These are phyloP conservation scores for Rissa tridactyla DNA, from an alignment of 2,113 vertebrate genomes.

Conservation along the genomic window DNA sequence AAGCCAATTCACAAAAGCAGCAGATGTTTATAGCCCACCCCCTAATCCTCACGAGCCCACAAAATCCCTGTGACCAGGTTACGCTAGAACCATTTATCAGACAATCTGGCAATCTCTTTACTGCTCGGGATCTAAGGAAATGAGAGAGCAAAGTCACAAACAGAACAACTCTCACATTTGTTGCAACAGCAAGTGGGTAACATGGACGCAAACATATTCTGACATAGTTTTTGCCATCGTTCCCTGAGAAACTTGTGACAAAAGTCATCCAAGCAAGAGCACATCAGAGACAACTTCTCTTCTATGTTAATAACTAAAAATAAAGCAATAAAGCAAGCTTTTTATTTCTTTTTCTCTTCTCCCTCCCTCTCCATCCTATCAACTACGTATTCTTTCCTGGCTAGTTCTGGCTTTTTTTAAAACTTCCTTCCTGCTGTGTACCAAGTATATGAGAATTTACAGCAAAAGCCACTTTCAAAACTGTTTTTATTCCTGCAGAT, in stretches of 20 bases:
- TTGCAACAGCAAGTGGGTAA: background rate
- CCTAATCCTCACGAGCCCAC: background rate
- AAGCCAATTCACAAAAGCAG: background rate
- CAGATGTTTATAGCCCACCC: background rate
- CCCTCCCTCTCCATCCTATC: background rate
- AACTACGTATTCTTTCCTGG: background rate
- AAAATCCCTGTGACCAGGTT: constrained; percentile 1
- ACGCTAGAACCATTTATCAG: background rate
- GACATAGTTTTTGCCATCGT: background rate
- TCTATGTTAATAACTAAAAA: background rate
- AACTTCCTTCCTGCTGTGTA: background rate
- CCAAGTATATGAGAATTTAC: background rate
- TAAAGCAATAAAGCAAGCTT: background rate
- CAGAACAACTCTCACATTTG: background rate
- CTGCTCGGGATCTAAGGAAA: background rate
- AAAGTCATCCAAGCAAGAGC: background rate
- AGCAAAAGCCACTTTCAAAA: background rate
- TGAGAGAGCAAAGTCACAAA: background rate
- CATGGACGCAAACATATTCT: background rate
- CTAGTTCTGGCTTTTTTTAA: background rate
- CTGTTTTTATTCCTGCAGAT: background rate
- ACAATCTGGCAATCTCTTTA: background rate
- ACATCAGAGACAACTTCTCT: background rate
- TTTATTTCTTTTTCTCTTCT: background rate
- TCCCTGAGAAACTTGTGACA: background rate